Evolutionary conservation across 2,888 invertebrate genomes (phyloP).

Genomic region (Chymomyza caudatula): DNA sequence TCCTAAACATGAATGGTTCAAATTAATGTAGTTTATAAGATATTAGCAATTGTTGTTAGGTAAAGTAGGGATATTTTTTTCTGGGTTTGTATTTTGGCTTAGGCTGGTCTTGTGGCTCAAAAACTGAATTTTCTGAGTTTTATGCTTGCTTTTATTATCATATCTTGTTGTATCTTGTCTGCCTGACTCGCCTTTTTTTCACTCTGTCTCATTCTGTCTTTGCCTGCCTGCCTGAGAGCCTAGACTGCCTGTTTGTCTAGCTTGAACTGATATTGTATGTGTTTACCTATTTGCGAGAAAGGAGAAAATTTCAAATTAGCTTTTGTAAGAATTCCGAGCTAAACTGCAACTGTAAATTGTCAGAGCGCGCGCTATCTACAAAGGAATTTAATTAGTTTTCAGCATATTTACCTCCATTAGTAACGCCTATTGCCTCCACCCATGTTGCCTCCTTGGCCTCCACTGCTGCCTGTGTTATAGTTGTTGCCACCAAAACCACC

Average conservation of each 20-base stretch:
- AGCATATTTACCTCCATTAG: constrained; percentile 65
- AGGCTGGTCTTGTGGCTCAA: constrained; percentile 37
- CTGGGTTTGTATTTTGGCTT: constrained; percentile 29
- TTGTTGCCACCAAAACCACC: constrained; percentile 67
- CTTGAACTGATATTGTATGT: constrained; percentile 71
- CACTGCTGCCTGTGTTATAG: constrained; percentile 63
- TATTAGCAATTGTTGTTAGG: constrained; percentile 29
- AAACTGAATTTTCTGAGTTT: constrained; percentile 29
- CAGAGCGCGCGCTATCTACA: constrained; percentile 18
- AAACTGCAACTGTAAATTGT: constrained; percentile 19
- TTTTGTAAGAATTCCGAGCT: constrained; percentile 14
- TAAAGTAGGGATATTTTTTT: constrained; percentile 26
- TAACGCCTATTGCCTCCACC: constrained; percentile 74
- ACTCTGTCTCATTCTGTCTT: constrained; percentile 21
- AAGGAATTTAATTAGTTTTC: not conserved
- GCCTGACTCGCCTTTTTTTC: constrained; percentile 49
- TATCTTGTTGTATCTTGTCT: constrained; percentile 33
- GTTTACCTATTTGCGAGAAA: constrained; percentile 75
- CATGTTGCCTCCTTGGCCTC: constrained; percentile 69
- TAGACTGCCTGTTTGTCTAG: constrained; percentile 70
- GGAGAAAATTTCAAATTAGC: constrained; percentile 71
- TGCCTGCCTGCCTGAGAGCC: constrained; percentile 59
- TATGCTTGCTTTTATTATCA: constrained; percentile 19
- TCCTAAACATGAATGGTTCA: constrained; percentile 65
- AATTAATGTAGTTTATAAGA: constrained; percentile 49